Conservation (phyloP, 2,888 invertebrate genomes). For the Crossocerus cetratus region DNA sequence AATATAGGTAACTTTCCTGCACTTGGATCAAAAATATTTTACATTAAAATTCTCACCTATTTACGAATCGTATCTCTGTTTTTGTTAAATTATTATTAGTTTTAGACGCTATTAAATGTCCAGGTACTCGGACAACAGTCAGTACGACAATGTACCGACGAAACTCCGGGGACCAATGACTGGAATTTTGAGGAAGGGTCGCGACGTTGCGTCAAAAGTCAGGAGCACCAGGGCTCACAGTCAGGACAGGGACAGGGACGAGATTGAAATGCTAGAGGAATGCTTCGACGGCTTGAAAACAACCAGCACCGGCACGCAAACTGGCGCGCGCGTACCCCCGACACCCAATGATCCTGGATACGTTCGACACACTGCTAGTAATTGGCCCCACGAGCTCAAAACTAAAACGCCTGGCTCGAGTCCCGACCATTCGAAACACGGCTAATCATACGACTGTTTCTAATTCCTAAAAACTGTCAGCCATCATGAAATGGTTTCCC, state of each 20-base stretch:
- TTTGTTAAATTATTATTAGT: too few species aligned
- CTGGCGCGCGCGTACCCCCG: constrained; percentile 73
- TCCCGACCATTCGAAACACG: constrained; percentile 72
- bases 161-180: constrained; percentile 66
- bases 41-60: not conserved
- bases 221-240: constrained; percentile 64
- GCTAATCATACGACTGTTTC: constrained; percentile 14
- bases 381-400: constrained; percentile 79
- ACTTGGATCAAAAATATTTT: not conserved
- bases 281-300: constrained; percentile 69
- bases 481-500: not conserved
- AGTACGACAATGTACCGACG: constrained; percentile 75
- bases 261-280: constrained; percentile 73
- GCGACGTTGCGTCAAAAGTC: constrained; percentile 70
- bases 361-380: constrained; percentile 85
- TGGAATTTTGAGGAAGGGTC: constrained; percentile 67
- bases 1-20: constrained; percentile 63
- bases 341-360: constrained; percentile 86
- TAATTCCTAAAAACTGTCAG: not conserved
- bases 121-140: constrained; percentile 74
- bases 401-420: constrained; percentile 80
- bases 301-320: constrained; percentile 68
- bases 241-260: constrained; percentile 62
- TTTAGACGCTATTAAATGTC: too few species aligned
- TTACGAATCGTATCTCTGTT: not conserved